These are phyloP conservation scores for Trinectes maculatus DNA, from an alignment of 2,113 vertebrate genomes.

Conservation along the genomic window DNA sequence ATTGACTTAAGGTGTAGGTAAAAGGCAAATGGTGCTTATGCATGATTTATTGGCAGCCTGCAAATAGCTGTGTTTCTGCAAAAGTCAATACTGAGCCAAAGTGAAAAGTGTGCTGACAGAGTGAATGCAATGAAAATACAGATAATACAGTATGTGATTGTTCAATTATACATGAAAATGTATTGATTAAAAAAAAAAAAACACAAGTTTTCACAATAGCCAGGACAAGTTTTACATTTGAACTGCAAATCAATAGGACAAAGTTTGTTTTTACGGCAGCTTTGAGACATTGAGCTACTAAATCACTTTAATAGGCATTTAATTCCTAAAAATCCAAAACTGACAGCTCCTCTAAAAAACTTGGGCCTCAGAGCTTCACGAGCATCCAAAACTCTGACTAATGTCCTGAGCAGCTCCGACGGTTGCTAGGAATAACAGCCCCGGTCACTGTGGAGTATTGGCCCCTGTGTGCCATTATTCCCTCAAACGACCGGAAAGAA, in stretches of 20 bases:
- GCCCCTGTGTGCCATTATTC: conserved; percentile 72
- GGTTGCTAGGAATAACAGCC: conserved; percentile 79
- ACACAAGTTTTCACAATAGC: conserved; percentile 18
- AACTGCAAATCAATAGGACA: conserved; percentile 46
- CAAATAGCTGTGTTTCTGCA: conserved; percentile 35
- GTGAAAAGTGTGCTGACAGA: conserved; percentile 28
- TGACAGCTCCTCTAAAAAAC: conserved; percentile 16
- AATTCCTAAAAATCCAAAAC: conserved; percentile 38
- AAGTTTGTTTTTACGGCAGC: conserved; percentile 45
- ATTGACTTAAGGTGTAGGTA: conserved; percentile 37
- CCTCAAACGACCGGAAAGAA: conserved; percentile 77
- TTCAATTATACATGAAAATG: conserved; percentile 24
- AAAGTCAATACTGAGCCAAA: conserved; percentile 37
- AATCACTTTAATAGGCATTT: conserved; percentile 57
- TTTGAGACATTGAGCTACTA: conserved; percentile 48
- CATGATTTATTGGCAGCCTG: conserved; percentile 48
- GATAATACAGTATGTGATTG: conserved; percentile 15
- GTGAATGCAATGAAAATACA: conserved; percentile 20
- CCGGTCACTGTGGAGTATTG: conserved; percentile 50
- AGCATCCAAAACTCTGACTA: conserved; percentile 65
- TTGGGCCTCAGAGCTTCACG: conserved; percentile 51
- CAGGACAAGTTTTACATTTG: conserved; percentile 25
- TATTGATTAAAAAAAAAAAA: conserved; percentile 29
- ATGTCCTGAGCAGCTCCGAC: conserved; percentile 65
- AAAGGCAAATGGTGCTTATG: conserved; percentile 49